Evolutionary conservation across 2,888 invertebrate genomes (phyloP).

Genomic region (Alentia gelatinosa): DNA sequence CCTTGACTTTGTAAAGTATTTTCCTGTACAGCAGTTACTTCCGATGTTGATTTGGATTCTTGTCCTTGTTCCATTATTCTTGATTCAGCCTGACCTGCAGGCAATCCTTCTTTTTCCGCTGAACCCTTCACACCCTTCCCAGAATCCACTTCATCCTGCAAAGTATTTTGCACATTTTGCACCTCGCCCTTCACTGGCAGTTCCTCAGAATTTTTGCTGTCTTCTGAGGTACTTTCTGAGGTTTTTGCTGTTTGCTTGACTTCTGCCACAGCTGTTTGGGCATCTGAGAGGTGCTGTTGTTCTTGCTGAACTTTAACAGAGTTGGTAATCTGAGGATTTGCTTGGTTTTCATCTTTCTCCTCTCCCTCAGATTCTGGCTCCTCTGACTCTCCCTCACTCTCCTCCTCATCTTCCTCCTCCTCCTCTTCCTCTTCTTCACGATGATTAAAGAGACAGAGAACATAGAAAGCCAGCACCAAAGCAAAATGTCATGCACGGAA

Average conservation of each 20-base stretch:
- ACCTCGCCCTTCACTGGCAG: neutral
- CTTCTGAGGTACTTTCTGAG: neutral
- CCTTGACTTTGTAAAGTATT: neutral
- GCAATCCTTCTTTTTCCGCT: neutral
- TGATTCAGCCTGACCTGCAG: neutral
- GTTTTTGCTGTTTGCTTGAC: neutral
- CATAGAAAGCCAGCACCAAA: slow-evolving; percentile 42
- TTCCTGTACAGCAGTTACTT: neutral
- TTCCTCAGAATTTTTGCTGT: neutral
- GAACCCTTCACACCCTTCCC: no score
- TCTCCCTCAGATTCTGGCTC: slow-evolving; percentile 29
- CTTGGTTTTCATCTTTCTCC: neutral
- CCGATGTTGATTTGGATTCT: neutral
- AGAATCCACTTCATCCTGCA: neutral
- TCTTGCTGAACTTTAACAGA: neutral
- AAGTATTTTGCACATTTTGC: neutral
- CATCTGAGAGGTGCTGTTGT: neutral
- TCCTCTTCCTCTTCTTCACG: neutral
- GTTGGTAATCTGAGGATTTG: neutral
- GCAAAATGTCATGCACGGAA: neutral
- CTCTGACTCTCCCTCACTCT: neutral
- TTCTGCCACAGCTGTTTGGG: neutral
- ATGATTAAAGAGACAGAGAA: neutral
- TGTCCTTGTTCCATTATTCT: neutral
- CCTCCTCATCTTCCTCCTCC: neutral